phyloP scores from a whole-genome alignment of 2,797 vertebrate genomes.

The Anas flavirostris region DNA sequence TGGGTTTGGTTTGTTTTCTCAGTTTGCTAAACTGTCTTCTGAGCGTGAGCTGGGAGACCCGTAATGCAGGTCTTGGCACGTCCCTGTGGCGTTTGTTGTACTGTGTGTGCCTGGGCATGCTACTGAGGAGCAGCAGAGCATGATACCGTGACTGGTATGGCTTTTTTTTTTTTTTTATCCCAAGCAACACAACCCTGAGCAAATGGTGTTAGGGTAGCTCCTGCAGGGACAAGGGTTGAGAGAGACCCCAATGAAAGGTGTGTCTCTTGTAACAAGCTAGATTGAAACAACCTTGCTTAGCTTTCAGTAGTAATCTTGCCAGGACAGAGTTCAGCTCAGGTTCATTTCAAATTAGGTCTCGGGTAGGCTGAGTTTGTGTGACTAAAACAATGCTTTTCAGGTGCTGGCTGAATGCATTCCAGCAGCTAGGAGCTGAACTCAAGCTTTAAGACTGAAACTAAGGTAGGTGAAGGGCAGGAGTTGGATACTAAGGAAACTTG shows the following conservation, averaged over 20 bases:
- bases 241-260: neutral
- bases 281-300: neutral
- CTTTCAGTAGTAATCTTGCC: neutral
- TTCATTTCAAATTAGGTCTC: neutral
- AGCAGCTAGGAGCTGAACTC: neutral
- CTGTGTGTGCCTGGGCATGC: neutral
- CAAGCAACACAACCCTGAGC: neutral
- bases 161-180: neutral
- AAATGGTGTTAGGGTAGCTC: neutral
- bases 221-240: neutral
- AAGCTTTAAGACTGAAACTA: neutral
- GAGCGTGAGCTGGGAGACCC: neutral
- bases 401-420: neutral
- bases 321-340: neutral
- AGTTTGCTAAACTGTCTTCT: neutral
- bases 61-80: neutral
- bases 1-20: neutral
- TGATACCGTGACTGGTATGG: neutral
- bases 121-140: neutral
- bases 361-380: neutral
- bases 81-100: rapidly evolving
- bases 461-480: neutral
- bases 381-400: neutral
- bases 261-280: rapidly evolving
- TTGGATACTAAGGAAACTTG: neutral